Conservation (phyloP, 2,888 invertebrate species). For the Macaria liturata region DNA sequence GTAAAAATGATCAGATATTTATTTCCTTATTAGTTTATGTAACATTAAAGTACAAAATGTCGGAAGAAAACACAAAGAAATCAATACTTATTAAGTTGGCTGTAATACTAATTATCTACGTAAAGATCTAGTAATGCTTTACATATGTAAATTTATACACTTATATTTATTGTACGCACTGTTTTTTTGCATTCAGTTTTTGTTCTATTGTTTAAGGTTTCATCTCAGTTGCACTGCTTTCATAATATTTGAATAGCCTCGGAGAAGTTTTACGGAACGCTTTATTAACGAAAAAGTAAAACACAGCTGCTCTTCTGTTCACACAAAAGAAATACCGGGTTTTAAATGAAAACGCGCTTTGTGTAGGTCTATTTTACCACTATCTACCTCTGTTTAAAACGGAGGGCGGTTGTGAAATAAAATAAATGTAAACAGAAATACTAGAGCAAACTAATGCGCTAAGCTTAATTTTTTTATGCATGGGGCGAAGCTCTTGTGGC, state of each 20-base stretch:
- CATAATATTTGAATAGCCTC: conserved; percentile 24
- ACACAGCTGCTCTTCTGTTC: conserved; percentile 28
- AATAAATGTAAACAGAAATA: conserved; percentile 2
- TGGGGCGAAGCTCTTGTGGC: no score
- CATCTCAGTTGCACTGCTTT: conserved; percentile 14
- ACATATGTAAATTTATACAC: no score
- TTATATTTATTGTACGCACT: no score
- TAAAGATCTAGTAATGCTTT: no score
- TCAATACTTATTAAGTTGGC: no score
- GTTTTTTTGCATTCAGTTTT: not conserved
- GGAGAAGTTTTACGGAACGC: conserved; percentile 23
- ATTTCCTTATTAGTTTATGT: no score
- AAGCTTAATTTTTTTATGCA: no score
- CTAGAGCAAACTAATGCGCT: no score
- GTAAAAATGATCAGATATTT: no score
- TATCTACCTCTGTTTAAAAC: conserved; percentile 3
- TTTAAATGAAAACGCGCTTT: conserved; percentile 29
- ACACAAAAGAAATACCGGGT: conserved; percentile 25
- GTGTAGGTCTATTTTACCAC: conserved; percentile 15
- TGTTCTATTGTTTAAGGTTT: conserved; percentile 3
- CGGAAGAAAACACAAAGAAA: no score
- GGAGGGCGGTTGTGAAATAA: not conserved
- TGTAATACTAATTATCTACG: no score
- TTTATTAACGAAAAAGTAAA: conserved; percentile 30
- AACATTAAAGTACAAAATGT: no score